Evolutionary conservation across 1,140 invertebrate genomes (phyloP).

Genomic region (Sycobia sp.): DNA sequence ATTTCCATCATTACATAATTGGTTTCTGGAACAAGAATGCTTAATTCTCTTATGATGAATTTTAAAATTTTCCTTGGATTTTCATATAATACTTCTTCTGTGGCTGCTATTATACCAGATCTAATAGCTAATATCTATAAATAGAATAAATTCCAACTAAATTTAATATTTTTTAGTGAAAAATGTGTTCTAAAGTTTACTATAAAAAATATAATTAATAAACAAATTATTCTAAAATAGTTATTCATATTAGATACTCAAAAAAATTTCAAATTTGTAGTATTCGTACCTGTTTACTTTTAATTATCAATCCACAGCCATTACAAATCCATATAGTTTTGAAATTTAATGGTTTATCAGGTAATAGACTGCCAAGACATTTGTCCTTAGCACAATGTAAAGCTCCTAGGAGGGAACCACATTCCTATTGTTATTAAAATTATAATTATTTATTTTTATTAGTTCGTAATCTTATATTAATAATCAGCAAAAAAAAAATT

Average conservation of each 20-base stretch:
- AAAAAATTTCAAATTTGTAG: conserved; percentile 10
- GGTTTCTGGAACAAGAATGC: conserved; percentile 40
- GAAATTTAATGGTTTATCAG: conserved; percentile 39
- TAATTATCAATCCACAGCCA: conserved; percentile 40
- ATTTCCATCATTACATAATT: conserved; percentile 48
- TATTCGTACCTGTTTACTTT: conserved; percentile 46
- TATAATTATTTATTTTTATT: conserved; percentile 14
- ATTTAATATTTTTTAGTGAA: no score
- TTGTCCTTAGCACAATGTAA: conserved; percentile 44
- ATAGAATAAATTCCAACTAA: neutral
- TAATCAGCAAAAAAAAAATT: no score
- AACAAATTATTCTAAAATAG: no score
- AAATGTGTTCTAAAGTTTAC: neutral
- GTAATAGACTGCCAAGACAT: conserved; percentile 44
- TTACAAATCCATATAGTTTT: conserved; percentile 45
- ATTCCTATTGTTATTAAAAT: conserved; percentile 43
- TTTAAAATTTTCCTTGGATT: conserved; percentile 39
- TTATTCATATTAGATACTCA: neutral
- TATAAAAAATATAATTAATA: neutral
- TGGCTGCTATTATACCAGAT: conserved; percentile 39
- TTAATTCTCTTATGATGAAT: conserved; percentile 43
- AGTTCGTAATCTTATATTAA: no score
- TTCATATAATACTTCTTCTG: conserved; percentile 37
- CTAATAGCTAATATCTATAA: conserved; percentile 45
- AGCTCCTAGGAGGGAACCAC: conserved; percentile 45